Percentiles rank a stretch among this genome's conserved stretches.
phyloP scores from a whole-genome alignment of 2,888 invertebrate genomes.

The Troides helena region DNA sequence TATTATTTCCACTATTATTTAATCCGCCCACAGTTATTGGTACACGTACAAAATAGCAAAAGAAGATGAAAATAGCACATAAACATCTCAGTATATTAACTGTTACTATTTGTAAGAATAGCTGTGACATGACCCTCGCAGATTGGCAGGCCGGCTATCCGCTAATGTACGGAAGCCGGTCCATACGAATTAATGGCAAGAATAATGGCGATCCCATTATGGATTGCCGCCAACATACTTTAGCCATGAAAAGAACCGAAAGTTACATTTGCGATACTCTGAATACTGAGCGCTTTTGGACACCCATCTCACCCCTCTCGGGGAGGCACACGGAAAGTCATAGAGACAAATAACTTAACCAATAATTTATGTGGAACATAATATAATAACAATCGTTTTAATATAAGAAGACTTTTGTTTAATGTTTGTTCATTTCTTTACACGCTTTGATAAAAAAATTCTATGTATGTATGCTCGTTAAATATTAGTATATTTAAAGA shows the following conservation, averaged over 20 bases:
- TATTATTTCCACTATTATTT: not conserved
- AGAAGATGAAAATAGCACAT: not conserved
- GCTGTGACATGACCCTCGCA: slow-evolving; percentile 52
- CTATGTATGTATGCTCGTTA: too few species aligned
- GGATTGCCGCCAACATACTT: slow-evolving; percentile 82
- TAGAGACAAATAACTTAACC: slow-evolving; percentile 42
- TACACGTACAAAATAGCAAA: not conserved
- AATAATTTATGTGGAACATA: not conserved
- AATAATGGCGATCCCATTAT: slow-evolving; percentile 81
- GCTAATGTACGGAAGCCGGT: slow-evolving; percentile 79
- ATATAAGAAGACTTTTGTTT: too few species aligned
- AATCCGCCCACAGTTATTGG: not conserved
- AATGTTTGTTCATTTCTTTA: too few species aligned
- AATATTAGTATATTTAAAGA: too few species aligned
- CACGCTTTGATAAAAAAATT: too few species aligned
- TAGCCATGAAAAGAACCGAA: slow-evolving; percentile 81
- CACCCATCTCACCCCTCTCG: slow-evolving; percentile 48
- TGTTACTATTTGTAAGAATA: slow-evolving; percentile 33
- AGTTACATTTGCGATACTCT: slow-evolving; percentile 81
- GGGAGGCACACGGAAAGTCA: slow-evolving; percentile 50
- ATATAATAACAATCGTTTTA: not conserved
- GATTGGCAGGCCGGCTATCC: slow-evolving; percentile 73
- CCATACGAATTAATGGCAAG: slow-evolving; percentile 80
- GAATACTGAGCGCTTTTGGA: slow-evolving; percentile 77
- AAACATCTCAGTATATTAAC: slow-evolving; percentile 11